phyloP scores from a whole-genome alignment of 1,140 invertebrate species.

The Drosophila ogumai region DNA sequence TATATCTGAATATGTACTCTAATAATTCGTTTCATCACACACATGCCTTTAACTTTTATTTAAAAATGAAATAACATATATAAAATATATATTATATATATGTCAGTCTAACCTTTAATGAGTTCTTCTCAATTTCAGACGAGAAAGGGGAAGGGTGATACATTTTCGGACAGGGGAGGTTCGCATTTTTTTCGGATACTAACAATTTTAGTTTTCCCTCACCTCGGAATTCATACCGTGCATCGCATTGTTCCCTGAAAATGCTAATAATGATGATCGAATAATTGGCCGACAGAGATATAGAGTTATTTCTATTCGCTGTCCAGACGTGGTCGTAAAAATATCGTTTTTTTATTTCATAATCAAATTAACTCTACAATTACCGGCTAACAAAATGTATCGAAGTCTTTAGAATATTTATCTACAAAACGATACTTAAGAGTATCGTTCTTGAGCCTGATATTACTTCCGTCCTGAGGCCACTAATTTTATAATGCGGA shows the following conservation, averaged over 20 bases:
- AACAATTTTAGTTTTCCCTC: no score
- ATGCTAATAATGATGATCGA: not conserved
- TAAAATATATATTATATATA: no score
- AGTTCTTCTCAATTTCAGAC: no score
- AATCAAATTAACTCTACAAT: not conserved
- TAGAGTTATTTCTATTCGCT: not conserved
- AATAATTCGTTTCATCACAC: no score
- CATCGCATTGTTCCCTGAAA: not conserved
- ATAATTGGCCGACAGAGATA: not conserved
- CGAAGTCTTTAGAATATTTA: not conserved
- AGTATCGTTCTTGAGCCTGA: not conserved
- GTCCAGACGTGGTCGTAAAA: not conserved
- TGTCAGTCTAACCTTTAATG: no score
- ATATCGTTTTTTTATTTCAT: not conserved
- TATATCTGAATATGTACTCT: no score
- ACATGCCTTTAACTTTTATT: no score
- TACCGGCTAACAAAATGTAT: not conserved
- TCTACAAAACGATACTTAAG: not conserved
- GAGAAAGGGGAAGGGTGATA: no score
- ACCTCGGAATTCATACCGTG: no score
- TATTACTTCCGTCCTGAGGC: not conserved
- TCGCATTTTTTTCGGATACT: no score
- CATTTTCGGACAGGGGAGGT: no score
- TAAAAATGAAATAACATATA: no score
- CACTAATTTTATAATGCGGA: constrained; percentile 13